Percentiles rank a stretch among this genome's conserved stretches.
Evolutionary conservation across 2,797 vertebrate genomes (phyloP).

Genomic region (Chrysocyon brachyurus): DNA sequence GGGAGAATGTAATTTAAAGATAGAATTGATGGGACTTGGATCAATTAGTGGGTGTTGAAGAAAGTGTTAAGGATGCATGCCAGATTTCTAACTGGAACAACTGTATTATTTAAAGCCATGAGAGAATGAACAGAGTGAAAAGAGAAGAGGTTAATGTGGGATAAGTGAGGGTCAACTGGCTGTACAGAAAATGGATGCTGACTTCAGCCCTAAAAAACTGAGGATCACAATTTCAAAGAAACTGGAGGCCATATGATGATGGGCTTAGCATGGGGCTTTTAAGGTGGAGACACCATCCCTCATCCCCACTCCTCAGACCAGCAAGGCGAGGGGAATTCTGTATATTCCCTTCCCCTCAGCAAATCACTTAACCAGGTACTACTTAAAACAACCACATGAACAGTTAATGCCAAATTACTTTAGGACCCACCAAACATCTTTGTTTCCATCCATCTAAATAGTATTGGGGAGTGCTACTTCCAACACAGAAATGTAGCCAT

Average conservation of each 20-base stretch:
- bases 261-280: background rate
- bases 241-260: background rate
- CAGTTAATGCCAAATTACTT: constrained; percentile 42
- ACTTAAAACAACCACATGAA: constrained; percentile 43
- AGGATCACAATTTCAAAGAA: constrained; percentile 26
- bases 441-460: constrained; percentile 34
- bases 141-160: background rate
- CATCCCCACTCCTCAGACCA: background rate
- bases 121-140: constrained; percentile 4
- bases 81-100: constrained; percentile 43
- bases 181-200: background rate
- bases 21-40: constrained; percentile 10
- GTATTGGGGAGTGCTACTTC: constrained; percentile 36
- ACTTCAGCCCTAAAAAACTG: background rate
- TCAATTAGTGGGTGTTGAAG: constrained; percentile 18
- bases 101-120: constrained; percentile 42
- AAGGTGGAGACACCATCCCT: background rate
- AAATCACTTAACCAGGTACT: constrained; percentile 36
- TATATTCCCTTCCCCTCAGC: background rate
- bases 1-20: constrained; percentile 51
- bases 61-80: constrained; percentile 32
- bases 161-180: constrained; percentile 29
- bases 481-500: constrained; percentile 37
- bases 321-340: background rate
- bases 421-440: background rate